Percentiles rank a stretch among this genome's conserved stretches.
Conservation (phyloP, 2,888 invertebrate species). For the Lumbricus terrestris region DNA sequence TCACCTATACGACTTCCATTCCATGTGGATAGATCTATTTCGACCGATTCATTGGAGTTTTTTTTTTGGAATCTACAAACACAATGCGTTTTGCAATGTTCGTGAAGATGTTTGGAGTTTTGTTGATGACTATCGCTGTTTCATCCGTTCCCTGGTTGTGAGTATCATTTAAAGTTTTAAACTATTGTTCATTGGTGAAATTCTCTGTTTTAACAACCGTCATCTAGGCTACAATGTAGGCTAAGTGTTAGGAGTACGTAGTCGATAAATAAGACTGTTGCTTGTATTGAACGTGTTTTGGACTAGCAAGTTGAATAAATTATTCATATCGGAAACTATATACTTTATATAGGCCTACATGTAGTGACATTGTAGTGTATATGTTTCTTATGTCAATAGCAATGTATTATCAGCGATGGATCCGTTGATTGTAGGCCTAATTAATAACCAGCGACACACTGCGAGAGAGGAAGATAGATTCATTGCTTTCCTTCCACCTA, state of each 20-base stretch:
- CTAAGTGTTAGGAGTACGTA: too few species aligned
- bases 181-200: not conserved
- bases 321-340: too few species aligned
- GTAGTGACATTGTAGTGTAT: too few species aligned
- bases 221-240: too few species aligned
- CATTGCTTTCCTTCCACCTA: too few species aligned
- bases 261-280: not conserved
- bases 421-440: too few species aligned
- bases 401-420: too few species aligned
- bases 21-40: not conserved
- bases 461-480: too few species aligned
- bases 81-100: not conserved
- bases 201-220: not conserved
- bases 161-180: not conserved
- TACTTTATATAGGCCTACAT: too few species aligned
- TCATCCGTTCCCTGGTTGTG: not conserved
- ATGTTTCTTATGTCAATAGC: too few species aligned
- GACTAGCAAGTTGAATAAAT: not conserved
- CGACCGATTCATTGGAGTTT: not conserved
- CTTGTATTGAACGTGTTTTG: not conserved
- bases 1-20: not conserved
- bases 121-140: not conserved
- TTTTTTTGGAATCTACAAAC: too few species aligned
- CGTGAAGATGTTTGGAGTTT: not conserved
- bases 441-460: too few species aligned